Conservation (phyloP, 2,888 invertebrate genomes). For the Baronia brevicornis region DNA sequence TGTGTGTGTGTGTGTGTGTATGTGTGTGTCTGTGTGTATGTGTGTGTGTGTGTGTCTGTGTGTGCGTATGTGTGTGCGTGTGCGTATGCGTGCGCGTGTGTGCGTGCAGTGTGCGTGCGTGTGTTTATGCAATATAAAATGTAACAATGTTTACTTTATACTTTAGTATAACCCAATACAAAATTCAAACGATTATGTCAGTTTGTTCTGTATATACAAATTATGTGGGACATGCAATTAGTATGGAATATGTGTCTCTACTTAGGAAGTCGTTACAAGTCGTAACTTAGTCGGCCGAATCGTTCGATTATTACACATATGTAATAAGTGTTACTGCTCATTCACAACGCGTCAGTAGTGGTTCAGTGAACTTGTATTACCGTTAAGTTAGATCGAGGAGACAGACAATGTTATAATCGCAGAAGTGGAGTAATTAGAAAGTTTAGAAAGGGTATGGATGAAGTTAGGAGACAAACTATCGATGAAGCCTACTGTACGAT, state of each 20-base stretch:
- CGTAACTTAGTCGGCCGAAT: conserved; percentile 21
- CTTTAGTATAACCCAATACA: too few relatives aligned
- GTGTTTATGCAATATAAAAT: too few relatives aligned
- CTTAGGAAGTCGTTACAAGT: conserved; percentile 46
- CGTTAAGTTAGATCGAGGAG: conserved; percentile 45
- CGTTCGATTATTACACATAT: conserved; percentile 36
- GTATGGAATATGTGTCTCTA: conserved; percentile 41
- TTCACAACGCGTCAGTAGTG: conserved; percentile 35
- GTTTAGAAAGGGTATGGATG: conserved; percentile 12
- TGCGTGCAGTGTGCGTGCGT: too few relatives aligned
- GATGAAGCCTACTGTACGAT: conserved; percentile 5
- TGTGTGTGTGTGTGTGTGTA: too few relatives aligned
- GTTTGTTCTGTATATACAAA: too few relatives aligned
- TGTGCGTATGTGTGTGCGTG: too few relatives aligned
- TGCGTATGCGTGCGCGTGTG: too few relatives aligned
- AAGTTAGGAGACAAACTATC: conserved; percentile 15
- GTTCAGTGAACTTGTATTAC: conserved; percentile 45
- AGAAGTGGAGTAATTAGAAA: conserved; percentile 20
- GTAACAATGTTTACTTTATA: too few relatives aligned
- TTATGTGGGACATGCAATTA: too few relatives aligned
- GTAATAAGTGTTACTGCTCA: conserved; percentile 49
- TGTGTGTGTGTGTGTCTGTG: too few relatives aligned
- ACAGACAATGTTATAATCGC: conserved; percentile 26
- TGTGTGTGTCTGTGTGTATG: too few relatives aligned
- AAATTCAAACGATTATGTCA: too few relatives aligned